Evolutionary conservation across 2,888 invertebrate genomes (phyloP), one percentile per base, ranked within the genome.

Genomic region (Pyrgus malvae): DNA sequence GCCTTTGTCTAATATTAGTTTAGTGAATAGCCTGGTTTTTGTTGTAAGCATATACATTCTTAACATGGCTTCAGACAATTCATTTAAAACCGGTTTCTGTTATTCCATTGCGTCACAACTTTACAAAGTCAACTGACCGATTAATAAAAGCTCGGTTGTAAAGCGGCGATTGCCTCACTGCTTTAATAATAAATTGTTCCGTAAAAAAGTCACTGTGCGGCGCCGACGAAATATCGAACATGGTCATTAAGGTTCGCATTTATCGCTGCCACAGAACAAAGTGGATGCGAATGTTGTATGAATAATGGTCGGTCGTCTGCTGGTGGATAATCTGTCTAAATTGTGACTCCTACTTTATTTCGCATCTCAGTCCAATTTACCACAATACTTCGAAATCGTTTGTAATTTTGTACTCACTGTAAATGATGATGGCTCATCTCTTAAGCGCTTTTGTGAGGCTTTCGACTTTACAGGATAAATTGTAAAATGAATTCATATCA

Each of bases 141-240:
- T 71, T 63, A 70, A 70, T 72, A 68, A 63, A 68, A 65, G 57
- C 58, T 64, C 61, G 9, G 14, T 38, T 45, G 57, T 61, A 50
- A 57, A 64, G 67, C 37, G 68, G 68, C 68, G 67, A 70, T 72
- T 68, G 65, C 69, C 57, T 64, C 66, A 66, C 61, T 9, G 42
- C 31, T 42, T 64, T 67, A 64, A 68, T 67, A 64, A 68, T 69
- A 67, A 69, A 69, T 70, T 63, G 59, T 70, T 56, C 49, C 57
- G 37, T 63, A 67, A 53, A 72, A 76, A 74, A 75, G 69, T 56
- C 60, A 31, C 23, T 21, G 38, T 33, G 38, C 45, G 66, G 67
- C 59, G 64, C 67, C 66, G 66, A 64, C 64, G 48, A 59, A 65
- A 65, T 68, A 72, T 70, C 60, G 61, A 61, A 69, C 62, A 59